Evolutionary conservation across 2,113 vertebrate species (phyloP).

Genomic region (Indicator maculatus): DNA sequence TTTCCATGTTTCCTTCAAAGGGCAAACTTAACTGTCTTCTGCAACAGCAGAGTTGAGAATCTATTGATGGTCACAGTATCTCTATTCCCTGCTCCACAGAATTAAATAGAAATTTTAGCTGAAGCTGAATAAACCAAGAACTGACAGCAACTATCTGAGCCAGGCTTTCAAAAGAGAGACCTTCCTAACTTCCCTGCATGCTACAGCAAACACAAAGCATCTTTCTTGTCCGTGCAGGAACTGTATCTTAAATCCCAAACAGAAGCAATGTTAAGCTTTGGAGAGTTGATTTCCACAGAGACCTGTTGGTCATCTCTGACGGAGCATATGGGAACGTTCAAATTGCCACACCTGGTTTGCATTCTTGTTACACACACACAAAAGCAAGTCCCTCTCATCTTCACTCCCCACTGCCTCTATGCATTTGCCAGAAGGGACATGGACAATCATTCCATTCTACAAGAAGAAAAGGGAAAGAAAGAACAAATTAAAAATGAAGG

Average conservation of each 20-base stretch:
- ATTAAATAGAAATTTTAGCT: slow-evolving; percentile 8
- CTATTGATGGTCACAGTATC: neutral
- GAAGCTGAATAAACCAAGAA: neutral
- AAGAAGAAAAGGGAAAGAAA: slow-evolving; percentile 43
- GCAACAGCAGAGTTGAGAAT: neutral
- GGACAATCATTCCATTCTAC: slow-evolving; percentile 84
- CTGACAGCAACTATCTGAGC: neutral
- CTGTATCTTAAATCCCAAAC: neutral
- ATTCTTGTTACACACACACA: slow-evolving; percentile 78
- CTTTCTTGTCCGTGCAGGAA: neutral
- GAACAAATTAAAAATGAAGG: neutral
- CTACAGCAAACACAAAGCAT: neutral
- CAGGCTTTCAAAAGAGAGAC: neutral
- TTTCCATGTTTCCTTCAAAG: slow-evolving; percentile 10
- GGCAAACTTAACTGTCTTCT: neutral
- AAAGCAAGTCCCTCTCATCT: slow-evolving; percentile 67
- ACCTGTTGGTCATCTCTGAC: slow-evolving; percentile 54
- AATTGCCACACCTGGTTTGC: slow-evolving; percentile 84
- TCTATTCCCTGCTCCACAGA: neutral
- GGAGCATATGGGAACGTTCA: slow-evolving; percentile 71
- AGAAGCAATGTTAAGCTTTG: neutral
- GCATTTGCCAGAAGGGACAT: slow-evolving; percentile 84
- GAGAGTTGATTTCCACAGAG: neutral
- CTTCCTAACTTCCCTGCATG: neutral
- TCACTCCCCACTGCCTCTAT: slow-evolving; percentile 78